phyloP scores from a whole-genome alignment of 2,888 invertebrate genomes.

The Rhynchonema sp. region DNA sequence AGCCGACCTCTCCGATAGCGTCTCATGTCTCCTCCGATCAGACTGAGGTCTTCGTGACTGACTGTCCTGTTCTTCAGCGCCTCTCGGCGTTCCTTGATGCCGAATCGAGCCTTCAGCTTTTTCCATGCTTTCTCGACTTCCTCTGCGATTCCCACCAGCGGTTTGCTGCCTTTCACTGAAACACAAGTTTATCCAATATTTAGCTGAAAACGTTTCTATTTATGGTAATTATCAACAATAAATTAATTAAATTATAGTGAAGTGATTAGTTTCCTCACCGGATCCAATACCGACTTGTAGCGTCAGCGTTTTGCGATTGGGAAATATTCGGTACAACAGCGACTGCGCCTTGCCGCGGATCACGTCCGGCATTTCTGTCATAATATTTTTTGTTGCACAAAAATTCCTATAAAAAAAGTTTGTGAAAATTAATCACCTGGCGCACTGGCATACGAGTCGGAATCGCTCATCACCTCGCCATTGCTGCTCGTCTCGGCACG shows the following conservation, averaged over 20 bases:
- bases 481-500: no score
- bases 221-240: no score
- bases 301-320: not conserved
- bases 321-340: not conserved
- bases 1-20: no score
- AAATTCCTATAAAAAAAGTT: no score
- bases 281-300: not conserved
- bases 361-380: not conserved
- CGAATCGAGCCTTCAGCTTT: conserved; percentile 6
- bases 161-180: conserved; percentile 7
- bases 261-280: not conserved
- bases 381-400: not conserved
- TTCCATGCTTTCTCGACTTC: conserved; percentile 9
- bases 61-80: not conserved
- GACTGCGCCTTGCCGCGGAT: not conserved
- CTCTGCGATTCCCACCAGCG: conserved; percentile 7
- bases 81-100: not conserved
- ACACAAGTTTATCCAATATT: no score
- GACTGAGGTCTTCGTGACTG: not conserved
- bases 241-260: no score
- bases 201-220: no score
- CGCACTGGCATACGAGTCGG: no score
- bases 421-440: no score
- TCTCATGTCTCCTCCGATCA: no score
- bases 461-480: no score